Base-by-base conservation (phyloP, 2,888 invertebrate species). In the Lomographa bimaculata region DNA sequence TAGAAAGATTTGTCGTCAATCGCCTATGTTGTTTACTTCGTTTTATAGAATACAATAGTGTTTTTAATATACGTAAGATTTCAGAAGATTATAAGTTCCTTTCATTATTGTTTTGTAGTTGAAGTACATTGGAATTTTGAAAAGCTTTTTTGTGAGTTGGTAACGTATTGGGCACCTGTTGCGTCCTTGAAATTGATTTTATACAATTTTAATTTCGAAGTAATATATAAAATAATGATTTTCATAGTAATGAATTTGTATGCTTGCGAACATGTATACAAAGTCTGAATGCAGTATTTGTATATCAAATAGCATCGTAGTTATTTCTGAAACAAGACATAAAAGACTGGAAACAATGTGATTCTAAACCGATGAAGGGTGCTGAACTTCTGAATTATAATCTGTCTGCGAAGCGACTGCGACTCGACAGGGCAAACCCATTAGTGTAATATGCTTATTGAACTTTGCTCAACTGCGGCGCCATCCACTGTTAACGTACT, bases 1-100 rank as follows among this genome's bases (percentile, higher is more conserved):
- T n/a, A n/a, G n/a, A n/a, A n/a, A n/a, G n/a, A n/a, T n/a, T n/a
- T n/a, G n/a, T n/a, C n/a, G n/a, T n/a, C n/a, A n/a, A n/a, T n/a
- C n/a, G n/a, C n/a, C n/a, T n/a, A n/a, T n/a, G n/a, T n/a, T n/a
- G n/a, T n/a, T n/a, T n/a, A n/a, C n/a, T n/a, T n/a, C n/a, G n/a
- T n/a, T n/a, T n/a, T n/a, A n/a, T n/a, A n/a, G n/a, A n/a, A n/a
- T n/a, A n/a, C n/a, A n/a, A n/a, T n/a, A n/a, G n/a, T 20, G 7
- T 17, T 29, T 20, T 54, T 46, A 48, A 46, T 50, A 35, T 34
- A 39, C 38, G 28, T 45, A 33, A 42, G 42, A 11, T 28, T 44
- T 45, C 12, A 18, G 24, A 20, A 44, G 49, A 49, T 51, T 45
- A n/a, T n/a, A n/a, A n/a, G n/a, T n/a, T n/a, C n/a, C n/a, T n/a